Percentiles rank a stretch among this genome's conserved stretches.
phyloP scores from a whole-genome alignment of 2,113 vertebrate genomes.

The Corythornis madagascariensis region DNA sequence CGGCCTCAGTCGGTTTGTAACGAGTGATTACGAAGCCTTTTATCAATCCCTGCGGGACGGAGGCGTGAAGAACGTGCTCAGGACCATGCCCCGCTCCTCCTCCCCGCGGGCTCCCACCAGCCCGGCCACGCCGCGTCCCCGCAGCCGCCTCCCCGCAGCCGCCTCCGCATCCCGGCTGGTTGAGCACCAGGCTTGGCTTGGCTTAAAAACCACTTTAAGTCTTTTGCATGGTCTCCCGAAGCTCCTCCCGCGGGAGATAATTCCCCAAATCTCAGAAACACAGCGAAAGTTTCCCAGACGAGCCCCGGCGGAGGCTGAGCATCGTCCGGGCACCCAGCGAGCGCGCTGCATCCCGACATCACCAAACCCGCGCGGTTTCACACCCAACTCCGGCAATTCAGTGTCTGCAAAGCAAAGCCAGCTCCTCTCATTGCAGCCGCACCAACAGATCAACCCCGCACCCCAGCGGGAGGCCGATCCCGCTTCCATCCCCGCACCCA shows the following conservation, averaged over 20 bases:
- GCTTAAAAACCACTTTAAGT: background rate
- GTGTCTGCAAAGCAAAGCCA: accelerated
- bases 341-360: accelerated
- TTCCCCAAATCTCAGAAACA: background rate
- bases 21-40: background rate
- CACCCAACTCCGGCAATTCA: background rate
- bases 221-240: background rate
- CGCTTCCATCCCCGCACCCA: background rate
- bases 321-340: background rate
- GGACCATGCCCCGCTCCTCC: background rate
- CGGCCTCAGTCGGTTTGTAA: accelerated
- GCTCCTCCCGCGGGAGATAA: background rate
- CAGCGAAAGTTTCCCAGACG: background rate
- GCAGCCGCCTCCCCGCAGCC: accelerated
- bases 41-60: background rate
- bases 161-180: background rate
- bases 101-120: background rate
- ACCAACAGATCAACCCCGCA: background rate
- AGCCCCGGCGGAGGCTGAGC: background rate
- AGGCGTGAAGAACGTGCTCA: background rate
- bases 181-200: background rate
- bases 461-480: background rate
- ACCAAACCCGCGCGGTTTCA: accelerated
- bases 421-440: background rate
- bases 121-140: accelerated